These are phyloP conservation scores for Nyctibius bracteatus DNA, from an alignment of 2,113 vertebrate species.

Conservation along the genomic window DNA sequence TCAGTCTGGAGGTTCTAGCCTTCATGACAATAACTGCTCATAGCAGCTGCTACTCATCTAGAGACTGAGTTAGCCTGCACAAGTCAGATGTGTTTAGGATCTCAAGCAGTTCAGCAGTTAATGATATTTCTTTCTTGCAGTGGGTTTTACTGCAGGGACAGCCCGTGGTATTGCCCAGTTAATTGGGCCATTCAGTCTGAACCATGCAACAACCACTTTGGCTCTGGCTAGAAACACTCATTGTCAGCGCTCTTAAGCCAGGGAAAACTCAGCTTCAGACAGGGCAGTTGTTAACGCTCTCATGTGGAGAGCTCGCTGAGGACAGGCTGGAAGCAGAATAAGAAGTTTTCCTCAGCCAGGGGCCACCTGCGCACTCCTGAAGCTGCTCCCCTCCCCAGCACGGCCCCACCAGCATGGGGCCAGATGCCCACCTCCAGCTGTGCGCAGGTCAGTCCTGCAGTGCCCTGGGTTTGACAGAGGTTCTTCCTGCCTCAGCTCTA, in stretches of 20 bases:
- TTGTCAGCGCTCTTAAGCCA: not conserved
- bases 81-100: not conserved
- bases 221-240: not conserved
- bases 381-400: not conserved
- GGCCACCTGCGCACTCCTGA: not conserved
- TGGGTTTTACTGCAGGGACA: not conserved
- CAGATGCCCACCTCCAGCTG: not conserved
- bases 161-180: not conserved
- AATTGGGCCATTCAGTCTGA: not conserved
- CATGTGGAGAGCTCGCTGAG: not conserved
- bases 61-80: not conserved
- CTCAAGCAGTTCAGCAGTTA: not conserved
- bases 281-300: not conserved
- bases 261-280: not conserved
- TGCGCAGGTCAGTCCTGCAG: not conserved
- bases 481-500: not conserved
- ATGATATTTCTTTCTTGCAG: not conserved
- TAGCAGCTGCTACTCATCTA: not conserved
- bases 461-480: not conserved
- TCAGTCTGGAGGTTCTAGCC: not conserved
- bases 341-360: not conserved
- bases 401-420: not conserved
- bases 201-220: not conserved
- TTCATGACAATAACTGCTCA: not conserved
- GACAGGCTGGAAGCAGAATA: not conserved